These are phyloP conservation scores for Zosterops pallidus DNA, from an alignment of 2,113 vertebrate species.

Conservation along the genomic window DNA sequence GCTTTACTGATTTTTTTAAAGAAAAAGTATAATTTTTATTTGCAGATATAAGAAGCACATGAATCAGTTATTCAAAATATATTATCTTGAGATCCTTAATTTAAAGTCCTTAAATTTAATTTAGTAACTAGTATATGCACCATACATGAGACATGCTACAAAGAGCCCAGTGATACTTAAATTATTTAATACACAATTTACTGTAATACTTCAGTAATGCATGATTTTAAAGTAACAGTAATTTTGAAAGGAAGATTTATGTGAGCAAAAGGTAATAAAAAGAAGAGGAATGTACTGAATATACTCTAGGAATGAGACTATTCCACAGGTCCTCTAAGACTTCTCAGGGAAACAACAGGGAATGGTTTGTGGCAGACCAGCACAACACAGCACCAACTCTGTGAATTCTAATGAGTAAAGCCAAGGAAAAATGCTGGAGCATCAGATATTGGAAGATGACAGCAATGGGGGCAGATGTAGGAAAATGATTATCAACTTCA, in stretches of 20 bases:
- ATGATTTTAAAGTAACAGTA: neutral
- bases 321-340: slow-evolving; percentile 13
- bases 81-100: neutral
- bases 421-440: slow-evolving; percentile 14
- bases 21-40: neutral
- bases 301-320: slow-evolving; percentile 22
- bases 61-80: neutral
- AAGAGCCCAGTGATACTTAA: neutral
- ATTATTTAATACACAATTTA: neutral
- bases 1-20: neutral
- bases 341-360: slow-evolving; percentile 40
- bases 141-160: neutral
- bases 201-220: neutral
- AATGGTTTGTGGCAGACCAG: slow-evolving; percentile 45
- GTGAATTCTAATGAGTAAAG: slow-evolving; percentile 64
- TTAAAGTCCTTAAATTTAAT: neutral
- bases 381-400: neutral
- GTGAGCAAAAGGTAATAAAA: slow-evolving; percentile 9
- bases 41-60: neutral
- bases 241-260: neutral
- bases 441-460: slow-evolving; percentile 57
- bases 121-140: neutral
- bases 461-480: slow-evolving; percentile 73
- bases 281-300: neutral
- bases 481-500: slow-evolving; percentile 77